phyloP scores from a whole-genome alignment of 2,888 invertebrate genomes.

The Rhabditophanes sp. region DNA sequence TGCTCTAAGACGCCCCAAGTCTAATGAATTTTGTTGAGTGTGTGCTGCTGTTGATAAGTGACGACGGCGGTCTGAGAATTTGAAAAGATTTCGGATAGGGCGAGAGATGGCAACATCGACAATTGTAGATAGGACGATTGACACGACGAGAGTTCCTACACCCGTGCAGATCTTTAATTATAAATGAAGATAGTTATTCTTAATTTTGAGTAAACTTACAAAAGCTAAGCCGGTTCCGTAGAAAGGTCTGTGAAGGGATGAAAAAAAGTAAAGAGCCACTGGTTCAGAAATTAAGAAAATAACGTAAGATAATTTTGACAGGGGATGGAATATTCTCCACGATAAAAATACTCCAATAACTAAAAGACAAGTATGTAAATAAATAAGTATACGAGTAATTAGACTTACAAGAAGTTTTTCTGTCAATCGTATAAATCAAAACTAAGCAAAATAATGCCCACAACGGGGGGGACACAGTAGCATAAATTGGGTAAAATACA shows the following conservation, averaged over 20 bases:
- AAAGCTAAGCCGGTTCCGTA: conserved; percentile 35
- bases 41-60: no score
- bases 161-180: conserved; percentile 25
- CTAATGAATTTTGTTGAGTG: no score
- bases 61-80: conserved; percentile 2
- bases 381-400: no score
- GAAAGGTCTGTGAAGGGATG: conserved; percentile 38
- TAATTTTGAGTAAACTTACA: conserved; percentile 16
- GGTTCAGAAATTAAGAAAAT: conserved; percentile 33
- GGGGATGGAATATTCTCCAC: conserved; percentile 34
- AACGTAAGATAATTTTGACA: conserved; percentile 25
- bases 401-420: no score
- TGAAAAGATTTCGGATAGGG: conserved; percentile 21
- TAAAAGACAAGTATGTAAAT: no score
- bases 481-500: conserved; percentile 22
- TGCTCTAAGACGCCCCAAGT: no score
- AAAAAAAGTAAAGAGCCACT: conserved; percentile 35
- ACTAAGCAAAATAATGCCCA: no score
- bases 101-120: conserved; percentile 28
- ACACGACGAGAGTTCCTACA: conserved; percentile 22
- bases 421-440: no score
- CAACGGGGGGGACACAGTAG: conserved; percentile 25
- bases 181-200: neutral
- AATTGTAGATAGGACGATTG: conserved; percentile 23
- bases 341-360: conserved; percentile 22